Evolutionary conservation across 2,797 vertebrate genomes (phyloP), one percentile per base, ranked within the genome.

Genomic region (Adrianichthys oophorus): DNA sequence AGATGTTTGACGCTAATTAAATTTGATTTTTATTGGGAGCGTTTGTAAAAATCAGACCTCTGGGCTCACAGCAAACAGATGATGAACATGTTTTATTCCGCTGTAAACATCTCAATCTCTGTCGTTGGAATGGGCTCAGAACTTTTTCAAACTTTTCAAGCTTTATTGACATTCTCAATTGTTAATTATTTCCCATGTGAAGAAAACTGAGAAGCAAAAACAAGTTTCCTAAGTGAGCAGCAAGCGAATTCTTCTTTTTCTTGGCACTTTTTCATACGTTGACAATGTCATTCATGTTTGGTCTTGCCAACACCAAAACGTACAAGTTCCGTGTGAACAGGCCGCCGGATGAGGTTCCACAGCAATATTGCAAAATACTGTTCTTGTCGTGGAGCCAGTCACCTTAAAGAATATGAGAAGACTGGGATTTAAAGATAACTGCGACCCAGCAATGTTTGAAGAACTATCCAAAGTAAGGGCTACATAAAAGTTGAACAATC

Each of bases 361-460:
- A 1, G 14, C n/a, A 48, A 59, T 52, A 70, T 77, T 80, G 59
- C 53, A 66, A 74, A 76, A 80, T 56, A 12, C 50, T 21, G 45
- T 41, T 4, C 12, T 56, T 58, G 48, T 43, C 15, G 21, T 0
- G 1, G 13, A 24, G 56, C 17, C 52, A 62, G 29, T 46, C 13
- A 4, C 4, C 23, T 16, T 21, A 15, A 40, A 12, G 2, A 37
- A 37, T 1, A 6, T 7, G 26, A 29, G 26, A 29, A 29, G 5
- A 26, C 24, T 29, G 26, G 32, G 32, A 37, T 7, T 26, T 26
- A 5, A 1, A 26, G 1, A 43, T 57, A 46, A 62, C 0, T 19
- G 13, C 5, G 7, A 57, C 8, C 16, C 32, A 50, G 8, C 2
- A 47, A 66, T n/a, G 2, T 2, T 0, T 37, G 44, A 32, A 56